Evolutionary conservation across 2,797 vertebrate genomes (phyloP), one percentile per base, ranked within the genome.

Genomic region (Parambassis ranga): DNA sequence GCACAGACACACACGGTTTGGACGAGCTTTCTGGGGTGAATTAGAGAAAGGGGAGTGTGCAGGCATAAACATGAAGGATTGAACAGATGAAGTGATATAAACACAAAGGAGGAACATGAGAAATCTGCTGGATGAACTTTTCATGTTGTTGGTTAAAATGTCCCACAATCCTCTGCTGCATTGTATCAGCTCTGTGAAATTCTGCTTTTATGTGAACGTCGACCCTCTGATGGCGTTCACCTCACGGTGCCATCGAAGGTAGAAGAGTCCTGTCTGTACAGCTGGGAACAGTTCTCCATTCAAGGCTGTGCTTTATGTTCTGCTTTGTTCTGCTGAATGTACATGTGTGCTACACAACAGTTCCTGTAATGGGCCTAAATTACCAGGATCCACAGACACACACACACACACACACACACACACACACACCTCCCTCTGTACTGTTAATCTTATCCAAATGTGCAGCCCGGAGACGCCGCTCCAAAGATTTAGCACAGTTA

Each of bases 1-100:
- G 60, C 13, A 9, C 50, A 16, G 26, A 24, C 22, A 4, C 4
- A 0, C 39, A 5, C 9, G 33, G 33, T 15, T 43, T 28, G 36
- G 27, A 47, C 3, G 11, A 49, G 7, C 7, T 60, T 15, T 35
- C 23, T 42, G 33, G 28, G 13, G 41, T 53, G n/a, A 37, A 56
- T 35, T 9, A 37, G 6, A 28, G 14, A 4, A 24, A 42, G 16
- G 19, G 8, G 24, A 33, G 44, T 8, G 15, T 1, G 11, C 14
- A 18, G 22, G 10, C 6, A 52, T 62, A 70, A 73, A 69, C 57
- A 66, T 7, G 13, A 16, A 44, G 32, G 59, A 53, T 35, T 18
- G 30, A 42, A 44, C 1, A 19, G 14, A 64, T 39, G n/a, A 62
- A 19, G 30, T 10, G 16, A 39, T 9, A 5, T 53, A 62, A 73